Conservation (phyloP, 53 echinoderm and acorn worm species). For the Temnopleurus reevesii region DNA sequence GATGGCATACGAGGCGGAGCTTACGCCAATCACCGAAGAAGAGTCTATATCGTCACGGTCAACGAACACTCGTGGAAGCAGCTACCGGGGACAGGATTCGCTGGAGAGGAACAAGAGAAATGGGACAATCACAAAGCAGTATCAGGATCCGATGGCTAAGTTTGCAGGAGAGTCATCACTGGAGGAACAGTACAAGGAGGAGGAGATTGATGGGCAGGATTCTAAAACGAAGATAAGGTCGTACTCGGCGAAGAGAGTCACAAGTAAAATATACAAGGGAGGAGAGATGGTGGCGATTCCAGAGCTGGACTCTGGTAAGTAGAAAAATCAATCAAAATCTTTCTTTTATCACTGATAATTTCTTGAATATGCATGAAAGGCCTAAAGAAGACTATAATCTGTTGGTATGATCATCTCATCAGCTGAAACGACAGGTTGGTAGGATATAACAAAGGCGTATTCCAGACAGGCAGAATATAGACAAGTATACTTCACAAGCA, state of each 20-base stretch:
- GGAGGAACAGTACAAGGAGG: constrained; percentile 58
- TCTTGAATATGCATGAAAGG: too few relatives aligned
- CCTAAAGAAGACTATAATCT: background rate
- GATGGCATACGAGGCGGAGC: constrained; percentile 48
- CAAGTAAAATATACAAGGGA: constrained; percentile 33
- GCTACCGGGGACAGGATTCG: constrained; percentile 47
- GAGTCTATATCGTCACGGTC: constrained; percentile 42
- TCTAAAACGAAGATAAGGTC: constrained; percentile 31
- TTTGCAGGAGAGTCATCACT: constrained; percentile 53
- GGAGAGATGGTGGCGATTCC: constrained; percentile 48
- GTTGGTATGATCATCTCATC: background rate
- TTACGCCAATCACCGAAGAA: constrained; percentile 44
- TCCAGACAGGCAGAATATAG: too few relatives aligned
- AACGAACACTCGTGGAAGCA: constrained; percentile 32
- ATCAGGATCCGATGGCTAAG: constrained; percentile 45
- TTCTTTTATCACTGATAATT: background rate
- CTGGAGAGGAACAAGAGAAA: constrained; percentile 34
- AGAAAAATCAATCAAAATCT: background rate
- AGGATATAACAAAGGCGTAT: too few relatives aligned
- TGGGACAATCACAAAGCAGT: constrained; percentile 27
- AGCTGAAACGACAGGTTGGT: too few relatives aligned
- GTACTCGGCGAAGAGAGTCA: constrained; percentile 28
- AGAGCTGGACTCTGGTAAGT: constrained; percentile 50
- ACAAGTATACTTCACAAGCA: too few relatives aligned
- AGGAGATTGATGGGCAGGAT: constrained; percentile 32